Evolutionary conservation across 1,140 invertebrate species (phyloP).

Genomic region (Diplogasteroides magnus): DNA sequence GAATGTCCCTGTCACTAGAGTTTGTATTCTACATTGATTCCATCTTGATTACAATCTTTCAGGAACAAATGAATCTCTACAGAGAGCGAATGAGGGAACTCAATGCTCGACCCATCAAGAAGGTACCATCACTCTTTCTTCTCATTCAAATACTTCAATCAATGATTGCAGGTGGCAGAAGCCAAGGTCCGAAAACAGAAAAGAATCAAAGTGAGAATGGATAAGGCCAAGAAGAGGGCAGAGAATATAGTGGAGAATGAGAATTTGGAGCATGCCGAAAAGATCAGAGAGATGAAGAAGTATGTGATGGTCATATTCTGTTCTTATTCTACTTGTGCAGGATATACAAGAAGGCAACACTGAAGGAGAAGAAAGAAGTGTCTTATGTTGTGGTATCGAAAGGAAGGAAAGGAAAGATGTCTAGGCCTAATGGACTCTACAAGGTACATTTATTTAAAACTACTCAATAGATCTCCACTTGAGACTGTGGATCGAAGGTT

Average conservation of each 20-base stretch:
- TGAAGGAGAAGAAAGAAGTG: slow-evolving; percentile 73
- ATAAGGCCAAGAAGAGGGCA: slow-evolving; percentile 89
- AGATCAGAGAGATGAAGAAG: slow-evolving; percentile 81
- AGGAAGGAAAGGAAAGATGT: slow-evolving; percentile 70
- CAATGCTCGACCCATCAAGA: slow-evolving; percentile 90
- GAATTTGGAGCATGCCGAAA: slow-evolving; percentile 83
- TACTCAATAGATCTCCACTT: background rate
- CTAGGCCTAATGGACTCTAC: slow-evolving; percentile 75
- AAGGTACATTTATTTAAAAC: slow-evolving; percentile 63
- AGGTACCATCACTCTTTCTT: too few species aligned
- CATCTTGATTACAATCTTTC: slow-evolving; percentile 10
- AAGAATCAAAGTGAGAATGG: slow-evolving; percentile 60
- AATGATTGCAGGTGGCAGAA: slow-evolving; percentile 69
- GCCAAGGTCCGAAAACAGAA: slow-evolving; percentile 95
- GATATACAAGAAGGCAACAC: slow-evolving; percentile 80
- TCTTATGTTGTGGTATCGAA: slow-evolving; percentile 93
- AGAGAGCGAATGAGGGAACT: slow-evolving; percentile 71
- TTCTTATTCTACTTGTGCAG: slow-evolving; percentile 58
- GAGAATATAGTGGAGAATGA: slow-evolving; percentile 81
- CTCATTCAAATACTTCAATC: too few species aligned
- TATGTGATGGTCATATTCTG: slow-evolving; percentile 56
- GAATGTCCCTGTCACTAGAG: slow-evolving; percentile 72
- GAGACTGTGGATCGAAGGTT: slow-evolving; percentile 77
- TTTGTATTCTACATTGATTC: slow-evolving; percentile 45
- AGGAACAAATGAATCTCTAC: slow-evolving; percentile 62